Percentiles rank a stretch among this genome's conserved stretches.
Evolutionary conservation across 2,888 invertebrate species (phyloP).

Genomic region (Campaea margaritaria): DNA sequence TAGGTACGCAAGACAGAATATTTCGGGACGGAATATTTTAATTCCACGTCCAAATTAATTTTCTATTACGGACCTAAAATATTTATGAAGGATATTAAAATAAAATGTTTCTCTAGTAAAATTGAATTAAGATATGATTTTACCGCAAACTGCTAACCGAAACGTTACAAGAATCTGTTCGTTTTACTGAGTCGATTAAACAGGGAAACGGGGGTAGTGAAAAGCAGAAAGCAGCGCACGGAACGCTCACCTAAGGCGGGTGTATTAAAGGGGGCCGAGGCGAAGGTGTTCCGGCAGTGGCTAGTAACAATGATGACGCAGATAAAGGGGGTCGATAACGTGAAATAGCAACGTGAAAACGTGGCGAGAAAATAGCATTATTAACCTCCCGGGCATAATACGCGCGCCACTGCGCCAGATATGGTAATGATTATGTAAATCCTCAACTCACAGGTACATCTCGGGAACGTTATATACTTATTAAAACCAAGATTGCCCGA

Average conservation of each 20-base stretch:
- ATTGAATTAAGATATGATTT: conserved; percentile 14
- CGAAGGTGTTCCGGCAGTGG: conserved; percentile 73
- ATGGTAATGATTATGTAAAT: conserved; percentile 86
- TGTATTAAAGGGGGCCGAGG: conserved; percentile 59
- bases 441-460: conserved; percentile 83
- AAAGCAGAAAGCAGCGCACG: conserved; percentile 13
- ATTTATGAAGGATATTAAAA: conserved; percentile 41
- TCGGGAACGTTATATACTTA: conserved; percentile 83
- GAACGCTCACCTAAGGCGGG: conserved; percentile 27
- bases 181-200: conserved; percentile 5
- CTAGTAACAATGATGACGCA: conserved; percentile 82
- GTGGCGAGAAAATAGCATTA: conserved; percentile 86
- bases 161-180: conserved; percentile 15
- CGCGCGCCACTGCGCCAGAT: conserved; percentile 84
- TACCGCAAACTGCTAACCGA: conserved; percentile 23
- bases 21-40: conserved; percentile 39
- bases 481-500: conserved; percentile 83
- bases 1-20: conserved; percentile 33
- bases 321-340: conserved; percentile 83
- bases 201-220: conserved; percentile 2
- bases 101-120: conserved; percentile 35
- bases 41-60: conserved; percentile 44
- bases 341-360: conserved; percentile 84
- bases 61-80: conserved; percentile 41
- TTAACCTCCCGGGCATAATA: conserved; percentile 85